A percentile compares a stretch with the other conserved stretches of the same genome.
Conservation (phyloP, 2,113 vertebrate species). For the Lampris incognitus region DNA sequence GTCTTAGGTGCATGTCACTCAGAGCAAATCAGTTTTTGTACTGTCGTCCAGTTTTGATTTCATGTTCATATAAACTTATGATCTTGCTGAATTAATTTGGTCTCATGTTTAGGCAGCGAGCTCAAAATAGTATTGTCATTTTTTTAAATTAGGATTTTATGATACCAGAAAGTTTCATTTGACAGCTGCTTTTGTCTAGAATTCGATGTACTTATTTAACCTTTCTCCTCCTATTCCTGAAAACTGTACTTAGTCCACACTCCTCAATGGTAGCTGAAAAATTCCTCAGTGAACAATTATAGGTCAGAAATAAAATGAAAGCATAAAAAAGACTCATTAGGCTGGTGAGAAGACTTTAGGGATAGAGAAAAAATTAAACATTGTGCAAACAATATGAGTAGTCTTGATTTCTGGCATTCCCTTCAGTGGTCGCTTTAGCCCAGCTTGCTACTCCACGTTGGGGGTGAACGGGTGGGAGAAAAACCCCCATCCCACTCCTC, state of each 20-base stretch:
- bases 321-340: constrained; percentile 43
- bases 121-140: constrained; percentile 28
- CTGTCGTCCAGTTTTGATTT: no score
- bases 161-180: constrained; percentile 37
- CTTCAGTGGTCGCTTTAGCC: constrained; percentile 41
- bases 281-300: constrained; percentile 22
- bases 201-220: constrained; percentile 26
- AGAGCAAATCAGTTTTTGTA: no score
- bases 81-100: neutral
- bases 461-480: constrained; percentile 39
- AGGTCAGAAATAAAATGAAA: constrained; percentile 63
- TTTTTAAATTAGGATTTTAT: constrained; percentile 29
- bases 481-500: neutral
- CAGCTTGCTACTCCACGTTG: constrained; percentile 57
- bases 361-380: constrained; percentile 52
- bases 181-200: constrained; percentile 48
- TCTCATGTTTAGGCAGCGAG: constrained; percentile 11
- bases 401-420: constrained; percentile 59
- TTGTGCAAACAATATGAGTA: constrained; percentile 77
- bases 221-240: constrained; percentile 21
- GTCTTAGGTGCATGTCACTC: neutral
- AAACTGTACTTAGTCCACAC: constrained; percentile 14
- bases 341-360: constrained; percentile 54
- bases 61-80: neutral
- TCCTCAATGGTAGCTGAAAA: constrained; percentile 43